Percentiles rank a stretch among this genome's conserved stretches.
These are phyloP conservation scores for Vidua macroura DNA, from an alignment of 2,113 vertebrate genomes.

Conservation along the genomic window DNA sequence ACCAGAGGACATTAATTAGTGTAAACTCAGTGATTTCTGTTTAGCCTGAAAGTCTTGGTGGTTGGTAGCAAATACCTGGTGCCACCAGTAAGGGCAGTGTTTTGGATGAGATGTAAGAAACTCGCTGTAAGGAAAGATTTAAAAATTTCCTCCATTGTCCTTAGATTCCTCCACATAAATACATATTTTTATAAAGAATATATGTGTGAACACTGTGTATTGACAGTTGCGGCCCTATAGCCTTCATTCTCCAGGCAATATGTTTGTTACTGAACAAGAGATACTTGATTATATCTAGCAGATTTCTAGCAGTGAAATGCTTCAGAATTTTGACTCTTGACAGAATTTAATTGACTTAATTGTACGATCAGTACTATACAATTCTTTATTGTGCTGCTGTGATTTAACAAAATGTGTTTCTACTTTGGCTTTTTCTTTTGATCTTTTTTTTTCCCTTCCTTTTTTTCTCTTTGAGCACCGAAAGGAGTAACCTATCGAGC, in stretches of 20 bases:
- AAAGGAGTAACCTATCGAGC: constrained; percentile 99
- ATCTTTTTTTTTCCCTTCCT: not conserved
- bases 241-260: not conserved
- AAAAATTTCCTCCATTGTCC: not conserved
- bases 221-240: not conserved
- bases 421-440: constrained; percentile 60
- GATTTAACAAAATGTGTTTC: constrained; percentile 10
- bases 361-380: not conserved
- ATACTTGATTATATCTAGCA: not conserved
- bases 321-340: not conserved
- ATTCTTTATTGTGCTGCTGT: not conserved
- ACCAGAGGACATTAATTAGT: not conserved
- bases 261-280: not conserved
- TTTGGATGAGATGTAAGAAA: not conserved
- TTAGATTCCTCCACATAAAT: not conserved
- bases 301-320: not conserved
- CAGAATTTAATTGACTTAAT: not conserved
- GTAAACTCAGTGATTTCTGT: not conserved
- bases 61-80: not conserved
- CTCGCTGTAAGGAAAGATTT: not conserved
- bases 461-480: constrained; percentile 84
- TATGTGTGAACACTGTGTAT: not conserved
- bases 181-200: not conserved
- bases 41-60: not conserved
- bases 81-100: not conserved